Evolutionary conservation across 2,888 invertebrate genomes (phyloP).

Genomic region (Isotomurus palustris): DNA sequence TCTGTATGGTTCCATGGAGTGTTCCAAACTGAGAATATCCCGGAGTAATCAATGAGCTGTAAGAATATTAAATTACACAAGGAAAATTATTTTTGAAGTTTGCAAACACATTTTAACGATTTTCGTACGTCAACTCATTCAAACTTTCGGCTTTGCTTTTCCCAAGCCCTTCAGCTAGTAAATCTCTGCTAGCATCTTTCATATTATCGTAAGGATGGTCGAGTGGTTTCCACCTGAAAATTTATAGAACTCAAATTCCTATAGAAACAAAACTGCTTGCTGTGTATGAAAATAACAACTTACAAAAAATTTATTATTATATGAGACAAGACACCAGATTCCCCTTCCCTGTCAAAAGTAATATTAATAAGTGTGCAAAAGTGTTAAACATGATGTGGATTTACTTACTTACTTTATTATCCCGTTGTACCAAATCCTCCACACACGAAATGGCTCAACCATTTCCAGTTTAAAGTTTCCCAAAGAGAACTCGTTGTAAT

Average conservation of each 20-base stretch:
- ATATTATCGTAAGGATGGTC: conserved; percentile 33
- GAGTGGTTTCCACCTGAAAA: conserved; percentile 43
- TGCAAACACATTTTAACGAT: no score
- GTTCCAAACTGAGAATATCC: conserved; percentile 64
- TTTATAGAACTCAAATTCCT: background rate
- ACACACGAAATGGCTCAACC: conserved; percentile 58
- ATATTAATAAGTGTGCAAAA: background rate
- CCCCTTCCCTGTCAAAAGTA: background rate
- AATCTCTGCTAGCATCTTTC: conserved; percentile 35
- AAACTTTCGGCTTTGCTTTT: conserved; percentile 24
- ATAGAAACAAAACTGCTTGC: background rate
- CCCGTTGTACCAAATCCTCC: conserved; percentile 67
- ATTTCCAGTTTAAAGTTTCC: conserved; percentile 58
- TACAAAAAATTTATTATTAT: conserved; percentile 61
- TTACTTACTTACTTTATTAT: conserved; percentile 52
- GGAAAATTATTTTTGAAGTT: background rate
- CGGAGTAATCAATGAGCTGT: conserved; percentile 44
- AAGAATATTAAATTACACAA: background rate
- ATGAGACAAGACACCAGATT: conserved; percentile 51
- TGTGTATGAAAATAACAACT: conserved; percentile 47
- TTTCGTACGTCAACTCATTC: conserved; percentile 13
- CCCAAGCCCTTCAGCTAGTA: conserved; percentile 32
- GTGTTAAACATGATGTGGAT: background rate
- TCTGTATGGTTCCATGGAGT: conserved; percentile 59
- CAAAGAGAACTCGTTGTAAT: conserved; percentile 29